A percentile compares a stretch with the other conserved stretches of the same genome.
These are phyloP conservation scores for Autographa pulchrina DNA, from an alignment of 2,888 invertebrate species.

Conservation along the genomic window DNA sequence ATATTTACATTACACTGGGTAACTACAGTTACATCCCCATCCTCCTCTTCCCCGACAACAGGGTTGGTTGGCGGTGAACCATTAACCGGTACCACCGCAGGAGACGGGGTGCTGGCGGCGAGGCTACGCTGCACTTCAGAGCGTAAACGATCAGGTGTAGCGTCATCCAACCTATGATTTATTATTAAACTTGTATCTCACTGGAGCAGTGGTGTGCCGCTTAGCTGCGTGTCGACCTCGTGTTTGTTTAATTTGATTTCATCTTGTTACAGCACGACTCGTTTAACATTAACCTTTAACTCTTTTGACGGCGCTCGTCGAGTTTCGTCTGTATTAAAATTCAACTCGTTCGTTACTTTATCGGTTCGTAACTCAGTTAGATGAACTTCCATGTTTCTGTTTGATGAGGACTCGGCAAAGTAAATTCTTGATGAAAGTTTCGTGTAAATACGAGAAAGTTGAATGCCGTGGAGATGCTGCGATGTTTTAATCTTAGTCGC, in stretches of 20 bases:
- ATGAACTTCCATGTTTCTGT: slow-evolving; percentile 76
- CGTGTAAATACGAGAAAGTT: slow-evolving; percentile 75
- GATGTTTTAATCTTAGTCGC: slow-evolving; percentile 64
- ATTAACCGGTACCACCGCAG: no score
- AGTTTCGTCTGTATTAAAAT: slow-evolving; percentile 70
- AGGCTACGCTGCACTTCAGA: no score
- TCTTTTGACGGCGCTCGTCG: slow-evolving; percentile 28
- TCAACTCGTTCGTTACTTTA: slow-evolving; percentile 74
- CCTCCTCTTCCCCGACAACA: no score
- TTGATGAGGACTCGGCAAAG: slow-evolving; percentile 75
- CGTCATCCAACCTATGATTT: no score
- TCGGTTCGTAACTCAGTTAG: slow-evolving; percentile 76
- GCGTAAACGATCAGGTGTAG: no score
- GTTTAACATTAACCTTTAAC: slow-evolving; percentile 61
- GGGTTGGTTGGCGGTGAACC: no score
- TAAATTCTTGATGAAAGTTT: slow-evolving; percentile 72
- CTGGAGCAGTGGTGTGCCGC: slow-evolving; percentile 25
- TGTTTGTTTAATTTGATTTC: slow-evolving; percentile 35
- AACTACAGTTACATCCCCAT: no score
- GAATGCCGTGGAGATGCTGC: slow-evolving; percentile 64
- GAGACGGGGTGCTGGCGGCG: no score
- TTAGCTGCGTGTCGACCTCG: slow-evolving; percentile 2
- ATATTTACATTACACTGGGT: no score
- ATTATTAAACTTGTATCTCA: slow-evolving; percentile 30
- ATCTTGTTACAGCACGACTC: slow-evolving; percentile 34